Evolutionary conservation across 2,797 vertebrate genomes (phyloP).

Genomic region (Rhinella marina): DNA sequence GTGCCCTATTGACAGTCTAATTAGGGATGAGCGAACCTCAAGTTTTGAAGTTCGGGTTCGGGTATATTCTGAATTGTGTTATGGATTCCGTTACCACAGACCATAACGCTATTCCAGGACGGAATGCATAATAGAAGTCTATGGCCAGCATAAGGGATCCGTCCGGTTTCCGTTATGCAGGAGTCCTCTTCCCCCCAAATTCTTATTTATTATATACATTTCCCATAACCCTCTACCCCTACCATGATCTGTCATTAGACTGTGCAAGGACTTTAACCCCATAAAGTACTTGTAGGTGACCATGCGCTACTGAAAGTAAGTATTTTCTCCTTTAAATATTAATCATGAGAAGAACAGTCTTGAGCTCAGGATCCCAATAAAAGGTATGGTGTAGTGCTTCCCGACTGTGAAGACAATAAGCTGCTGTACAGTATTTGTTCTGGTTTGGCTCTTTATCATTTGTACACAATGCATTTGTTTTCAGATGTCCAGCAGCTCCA

Average conservation of each 20-base stretch:
- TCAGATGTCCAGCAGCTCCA: not conserved
- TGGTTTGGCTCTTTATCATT: slow-evolving; percentile 21
- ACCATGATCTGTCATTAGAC: not conserved
- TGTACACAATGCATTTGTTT: slow-evolving; percentile 28
- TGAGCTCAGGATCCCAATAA: not conserved
- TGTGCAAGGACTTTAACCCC: not conserved
- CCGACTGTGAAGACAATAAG: not conserved
- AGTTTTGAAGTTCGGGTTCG: no score
- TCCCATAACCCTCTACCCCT: no score
- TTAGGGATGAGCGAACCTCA: no score
- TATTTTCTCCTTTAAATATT: not conserved
- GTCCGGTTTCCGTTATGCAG: no score
- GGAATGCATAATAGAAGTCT: no score
- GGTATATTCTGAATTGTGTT: no score
- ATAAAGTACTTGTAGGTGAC: not conserved
- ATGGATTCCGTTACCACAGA: no score
- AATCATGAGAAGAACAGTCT: not conserved
- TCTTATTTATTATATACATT: no score
- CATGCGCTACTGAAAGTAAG: not conserved
- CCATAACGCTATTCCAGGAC: no score
- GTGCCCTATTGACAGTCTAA: no score
- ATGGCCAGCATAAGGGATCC: no score
- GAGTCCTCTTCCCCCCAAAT: no score
- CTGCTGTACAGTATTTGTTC: slow-evolving; percentile 12
- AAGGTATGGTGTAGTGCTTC: not conserved